Conservation (phyloP, 1,140 invertebrate genomes). For the Aphelenchoides besseyi region DNA sequence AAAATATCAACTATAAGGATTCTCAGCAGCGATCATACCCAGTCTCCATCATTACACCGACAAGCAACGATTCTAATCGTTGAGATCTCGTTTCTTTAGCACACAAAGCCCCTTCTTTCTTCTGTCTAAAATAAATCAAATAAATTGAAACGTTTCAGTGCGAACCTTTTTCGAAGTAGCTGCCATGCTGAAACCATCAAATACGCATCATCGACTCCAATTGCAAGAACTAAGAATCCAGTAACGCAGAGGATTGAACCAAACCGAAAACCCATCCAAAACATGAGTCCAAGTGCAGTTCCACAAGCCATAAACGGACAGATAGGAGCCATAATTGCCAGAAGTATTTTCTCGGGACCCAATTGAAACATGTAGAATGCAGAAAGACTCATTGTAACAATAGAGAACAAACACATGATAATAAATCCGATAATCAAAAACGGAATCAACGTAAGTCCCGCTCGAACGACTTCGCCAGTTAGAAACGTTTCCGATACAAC, state of each 20-base stretch:
- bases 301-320: constrained; percentile 61
- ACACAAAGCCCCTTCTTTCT: background rate
- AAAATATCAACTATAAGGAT: constrained; percentile 14
- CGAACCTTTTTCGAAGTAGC: constrained; percentile 14
- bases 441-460: constrained; percentile 56
- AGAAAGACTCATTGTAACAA: constrained; percentile 52
- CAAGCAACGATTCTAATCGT: constrained; percentile 33
- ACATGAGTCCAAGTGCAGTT: constrained; percentile 55
- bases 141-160: too few species aligned
- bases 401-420: constrained; percentile 57
- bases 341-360: constrained; percentile 32
- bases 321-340: constrained; percentile 42
- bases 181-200: constrained; percentile 55
- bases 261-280: constrained; percentile 53
- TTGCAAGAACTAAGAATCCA: constrained; percentile 58
- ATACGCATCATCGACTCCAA: constrained; percentile 61
- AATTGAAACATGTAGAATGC: constrained; percentile 43
- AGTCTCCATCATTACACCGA: constrained; percentile 58
- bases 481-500: constrained; percentile 56
- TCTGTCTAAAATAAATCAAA: constrained; percentile 2
- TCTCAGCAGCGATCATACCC: constrained; percentile 31
- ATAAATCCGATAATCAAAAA: constrained; percentile 59
- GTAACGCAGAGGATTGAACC: constrained; percentile 55
- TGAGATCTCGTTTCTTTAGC: constrained; percentile 10
- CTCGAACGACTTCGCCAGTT: constrained; percentile 57